Evolutionary conservation across 2,797 vertebrate species (phyloP), one percentile per base, ranked within the genome.

Genomic region (Choloepus didactylus): DNA sequence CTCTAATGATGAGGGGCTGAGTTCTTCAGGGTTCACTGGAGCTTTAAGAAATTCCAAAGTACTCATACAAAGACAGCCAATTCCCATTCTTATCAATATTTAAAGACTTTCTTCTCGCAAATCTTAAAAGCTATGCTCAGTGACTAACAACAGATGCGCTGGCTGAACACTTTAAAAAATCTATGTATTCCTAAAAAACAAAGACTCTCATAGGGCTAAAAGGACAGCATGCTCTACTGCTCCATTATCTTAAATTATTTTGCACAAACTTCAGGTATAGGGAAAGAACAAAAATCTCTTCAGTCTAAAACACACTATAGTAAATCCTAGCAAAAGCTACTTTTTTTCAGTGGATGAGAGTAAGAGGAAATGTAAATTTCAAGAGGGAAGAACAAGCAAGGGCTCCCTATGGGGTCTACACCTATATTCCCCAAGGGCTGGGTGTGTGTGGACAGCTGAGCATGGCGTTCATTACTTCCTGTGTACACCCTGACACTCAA

Each of bases 61-160:
- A 64, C 46, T 19, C 90, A 84, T 41, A 67, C 29, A 70, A 44
- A 44, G 92, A 92, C 60, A 94, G 94, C 41, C 56, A 73, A 89
- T 89, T 83, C 49, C 75, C 44, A 60, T 59, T 44, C 83, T 84
- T 81, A 94, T 96, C 81, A 96, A 86, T 97, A 95, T 94, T 96
- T 97, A 96, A 95, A 95, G 25, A 11, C 46, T 87, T 96, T 92
- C 89, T 92, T 97, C 91, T 94, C 92, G 72, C 38, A 87, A 92
- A 90, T 91, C 80, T 91, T 86, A 69, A 54, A 91, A 77, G 88
- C 94, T 79, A 67, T 87, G 79, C 35, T 90, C 60, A 51, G 82
- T 94, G 72, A 79, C 92, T 72, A 90, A 91, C n/a, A 51, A 73
- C 49, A 81, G 92, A 97, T 87, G 51, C 16, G 19, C 73, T 82